These are phyloP conservation scores for Sphaerophoria taeniata DNA, from an alignment of 2,888 invertebrate species.

Conservation along the genomic window DNA sequence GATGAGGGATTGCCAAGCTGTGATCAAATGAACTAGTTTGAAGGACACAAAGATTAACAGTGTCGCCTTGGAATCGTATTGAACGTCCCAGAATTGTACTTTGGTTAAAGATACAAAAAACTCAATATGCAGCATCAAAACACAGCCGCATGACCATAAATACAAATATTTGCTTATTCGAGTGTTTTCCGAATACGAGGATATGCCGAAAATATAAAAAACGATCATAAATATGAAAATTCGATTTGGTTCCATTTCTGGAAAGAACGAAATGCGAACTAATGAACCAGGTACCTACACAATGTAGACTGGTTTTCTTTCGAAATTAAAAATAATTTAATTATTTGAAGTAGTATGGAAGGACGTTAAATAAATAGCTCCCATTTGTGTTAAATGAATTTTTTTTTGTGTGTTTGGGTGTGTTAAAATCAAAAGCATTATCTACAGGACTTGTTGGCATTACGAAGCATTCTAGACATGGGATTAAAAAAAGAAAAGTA, in stretches of 20 bases:
- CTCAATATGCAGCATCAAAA: constrained; percentile 2
- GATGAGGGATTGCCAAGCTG: constrained; percentile 29
- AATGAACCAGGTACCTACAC: neutral
- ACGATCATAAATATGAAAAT: neutral
- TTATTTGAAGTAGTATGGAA: too few species aligned
- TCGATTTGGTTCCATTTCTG: constrained; percentile 47
- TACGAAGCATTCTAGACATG: too few species aligned
- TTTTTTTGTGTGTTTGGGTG: too few species aligned
- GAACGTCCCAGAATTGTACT: neutral
- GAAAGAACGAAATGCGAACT: neutral
- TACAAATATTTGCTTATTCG: neutral
- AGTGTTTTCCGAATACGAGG: neutral
- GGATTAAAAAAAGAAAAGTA: too few species aligned
- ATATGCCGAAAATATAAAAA: constrained; percentile 36
- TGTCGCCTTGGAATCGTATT: neutral
- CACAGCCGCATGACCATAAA: neutral
- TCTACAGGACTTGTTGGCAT: too few species aligned
- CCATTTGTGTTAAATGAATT: too few species aligned
- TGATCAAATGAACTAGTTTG: constrained; percentile 15
- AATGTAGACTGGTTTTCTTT: neutral
- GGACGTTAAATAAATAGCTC: too few species aligned
- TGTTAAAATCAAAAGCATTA: too few species aligned
- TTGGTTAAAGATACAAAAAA: neutral
- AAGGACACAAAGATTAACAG: neutral
- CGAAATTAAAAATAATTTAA: too few species aligned